These are phyloP conservation scores for Calephelis nemesis DNA, from an alignment of 1,140 invertebrate species.

Conservation along the genomic window DNA sequence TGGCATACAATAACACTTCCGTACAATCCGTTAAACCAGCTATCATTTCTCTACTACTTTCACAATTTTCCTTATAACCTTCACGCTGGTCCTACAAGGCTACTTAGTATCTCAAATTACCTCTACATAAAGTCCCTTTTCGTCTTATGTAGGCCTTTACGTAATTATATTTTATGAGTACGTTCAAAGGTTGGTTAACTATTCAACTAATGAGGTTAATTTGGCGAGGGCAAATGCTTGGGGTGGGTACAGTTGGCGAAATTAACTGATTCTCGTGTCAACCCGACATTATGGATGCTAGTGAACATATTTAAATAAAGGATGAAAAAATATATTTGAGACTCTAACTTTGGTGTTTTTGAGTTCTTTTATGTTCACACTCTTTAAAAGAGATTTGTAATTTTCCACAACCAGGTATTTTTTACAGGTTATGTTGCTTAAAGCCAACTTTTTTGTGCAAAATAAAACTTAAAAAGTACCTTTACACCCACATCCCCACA, in stretches of 20 bases:
- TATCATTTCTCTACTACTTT: not conserved
- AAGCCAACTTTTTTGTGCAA: too few species aligned
- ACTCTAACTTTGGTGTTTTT: too few species aligned
- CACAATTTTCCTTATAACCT: not conserved
- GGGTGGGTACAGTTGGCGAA: constrained; percentile 1
- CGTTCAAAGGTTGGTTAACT: constrained; percentile 14
- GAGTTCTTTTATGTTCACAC: too few species aligned
- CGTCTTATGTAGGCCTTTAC: constrained; percentile 8
- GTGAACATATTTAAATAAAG: too few species aligned
- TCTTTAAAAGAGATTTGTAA: too few species aligned
- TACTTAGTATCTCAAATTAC: constrained; percentile 8
- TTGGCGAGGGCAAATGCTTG: constrained; percentile 5
- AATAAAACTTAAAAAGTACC: too few species aligned
- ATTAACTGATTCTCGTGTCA: not conserved
- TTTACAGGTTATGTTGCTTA: too few species aligned
- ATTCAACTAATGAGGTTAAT: constrained; percentile 16
- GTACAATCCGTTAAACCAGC: not conserved
- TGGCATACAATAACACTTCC: too few species aligned
- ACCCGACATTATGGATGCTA: not conserved
- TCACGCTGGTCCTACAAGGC: not conserved
- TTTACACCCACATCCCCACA: too few species aligned
- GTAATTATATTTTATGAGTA: constrained; percentile 15
- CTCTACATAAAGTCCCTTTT: constrained; percentile 12
- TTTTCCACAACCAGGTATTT: too few species aligned
- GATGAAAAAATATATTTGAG: too few species aligned